Conservation (phyloP, 30 jellyfish, hydroid and myxozoan genomes). For the Turritopsis rubra region DNA sequence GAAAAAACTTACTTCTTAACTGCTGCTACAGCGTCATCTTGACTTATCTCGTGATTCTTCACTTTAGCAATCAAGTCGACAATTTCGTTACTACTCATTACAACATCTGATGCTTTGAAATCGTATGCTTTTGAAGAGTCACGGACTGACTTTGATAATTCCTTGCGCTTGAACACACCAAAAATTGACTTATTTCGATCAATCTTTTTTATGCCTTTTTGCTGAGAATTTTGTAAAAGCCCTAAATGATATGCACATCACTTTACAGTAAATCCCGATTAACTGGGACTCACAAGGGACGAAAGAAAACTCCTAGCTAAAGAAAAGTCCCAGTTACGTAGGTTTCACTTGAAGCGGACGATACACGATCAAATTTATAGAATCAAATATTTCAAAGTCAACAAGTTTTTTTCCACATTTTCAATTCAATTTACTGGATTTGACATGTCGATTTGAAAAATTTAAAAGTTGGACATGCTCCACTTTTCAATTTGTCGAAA, state of each 20-base stretch:
- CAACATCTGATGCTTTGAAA: conserved; percentile 64
- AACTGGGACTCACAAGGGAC: too few relatives aligned
- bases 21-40: conserved; percentile 58
- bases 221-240: neutral
- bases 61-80: conserved; percentile 52
- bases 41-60: conserved; percentile 57
- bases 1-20: conserved; percentile 52
- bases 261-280: neutral
- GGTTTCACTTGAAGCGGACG: too few relatives aligned
- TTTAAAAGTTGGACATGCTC: too few relatives aligned
- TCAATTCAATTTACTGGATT: too few relatives aligned
- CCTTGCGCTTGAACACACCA: conserved; percentile 16
- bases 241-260: neutral
- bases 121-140: conserved; percentile 11
- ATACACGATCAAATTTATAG: too few relatives aligned
- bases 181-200: conserved; percentile 16
- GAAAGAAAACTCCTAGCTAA: too few relatives aligned
- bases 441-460: too few relatives aligned
- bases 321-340: too few relatives aligned
- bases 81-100: conserved; percentile 48
- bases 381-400: too few relatives aligned
- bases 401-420: too few relatives aligned
- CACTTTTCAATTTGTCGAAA: too few relatives aligned
- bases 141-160: neutral
- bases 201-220: neutral